Conservation (phyloP, 2,113 vertebrate genomes). For the Lethenteron reissneri region DNA sequence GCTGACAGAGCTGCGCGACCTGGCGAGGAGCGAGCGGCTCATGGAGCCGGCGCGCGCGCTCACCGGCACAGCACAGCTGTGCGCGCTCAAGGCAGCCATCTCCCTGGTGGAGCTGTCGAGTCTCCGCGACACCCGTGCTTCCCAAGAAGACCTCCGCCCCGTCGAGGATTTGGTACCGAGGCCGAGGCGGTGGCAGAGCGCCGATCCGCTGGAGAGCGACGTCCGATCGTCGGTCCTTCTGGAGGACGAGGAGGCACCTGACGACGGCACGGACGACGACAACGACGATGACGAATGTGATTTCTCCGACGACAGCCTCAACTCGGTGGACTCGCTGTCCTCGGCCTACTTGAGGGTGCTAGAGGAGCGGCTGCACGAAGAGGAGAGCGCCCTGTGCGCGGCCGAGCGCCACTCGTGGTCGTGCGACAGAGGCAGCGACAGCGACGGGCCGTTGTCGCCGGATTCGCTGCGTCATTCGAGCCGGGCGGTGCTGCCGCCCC, state of each 20-base stretch:
- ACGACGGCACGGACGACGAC: too few species aligned
- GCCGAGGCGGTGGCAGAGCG: constrained; percentile 34
- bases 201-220: constrained; percentile 27
- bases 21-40: too few species aligned
- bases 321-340: constrained; percentile 69
- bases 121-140: constrained; percentile 11
- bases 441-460: too few species aligned
- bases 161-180: too few species aligned
- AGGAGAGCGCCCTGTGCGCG: constrained; percentile 15
- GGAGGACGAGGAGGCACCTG: constrained; percentile 16
- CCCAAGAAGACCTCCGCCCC: too few species aligned
- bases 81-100: constrained; percentile 12
- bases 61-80: too few species aligned
- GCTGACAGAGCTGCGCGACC: too few species aligned
- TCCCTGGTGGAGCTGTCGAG: constrained; percentile 34
- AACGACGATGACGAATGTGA: constrained; percentile 21
- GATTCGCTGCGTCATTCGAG: too few species aligned
- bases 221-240: constrained; percentile 15
- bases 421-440: too few species aligned
- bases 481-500: too few species aligned
- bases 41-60: too few species aligned
- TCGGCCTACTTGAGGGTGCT: constrained; percentile 30
- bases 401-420: too few species aligned
- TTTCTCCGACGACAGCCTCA: constrained; percentile 55
- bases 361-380: constrained; percentile 23